phyloP scores from a whole-genome alignment of 2,113 vertebrate species.

The Bubo bubo region DNA sequence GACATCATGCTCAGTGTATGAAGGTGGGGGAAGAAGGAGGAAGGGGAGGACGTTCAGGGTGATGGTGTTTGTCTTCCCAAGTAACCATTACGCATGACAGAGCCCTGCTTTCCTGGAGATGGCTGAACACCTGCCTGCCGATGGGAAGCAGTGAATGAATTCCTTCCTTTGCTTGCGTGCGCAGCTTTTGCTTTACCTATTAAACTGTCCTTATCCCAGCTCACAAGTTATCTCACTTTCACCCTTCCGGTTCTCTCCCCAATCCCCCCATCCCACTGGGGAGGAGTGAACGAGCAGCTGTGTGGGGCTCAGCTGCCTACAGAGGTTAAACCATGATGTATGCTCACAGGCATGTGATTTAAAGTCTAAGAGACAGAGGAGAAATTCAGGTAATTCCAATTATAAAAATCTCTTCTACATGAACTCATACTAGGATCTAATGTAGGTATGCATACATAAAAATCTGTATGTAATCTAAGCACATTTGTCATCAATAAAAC shows the following conservation, averaged over 20 bases:
- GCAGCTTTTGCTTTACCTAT: neutral
- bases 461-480: neutral
- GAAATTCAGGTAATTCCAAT: neutral
- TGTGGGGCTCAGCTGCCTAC: neutral
- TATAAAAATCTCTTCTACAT: neutral
- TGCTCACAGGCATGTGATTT: neutral
- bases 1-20: fast-evolving
- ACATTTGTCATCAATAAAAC: neutral
- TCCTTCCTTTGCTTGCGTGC: neutral
- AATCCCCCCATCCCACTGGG: too few relatives aligned
- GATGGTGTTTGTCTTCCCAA: neutral
- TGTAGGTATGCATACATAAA: neutral
- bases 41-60: too few relatives aligned
- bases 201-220: neutral
- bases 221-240: neutral
- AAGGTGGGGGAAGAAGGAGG: neutral
- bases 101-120: neutral
- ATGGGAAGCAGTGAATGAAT: neutral
- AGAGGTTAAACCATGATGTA: neutral
- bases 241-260: neutral
- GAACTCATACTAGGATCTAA: neutral
- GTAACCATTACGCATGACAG: fast-evolving
- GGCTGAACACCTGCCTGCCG: neutral
- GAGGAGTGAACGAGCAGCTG: fast-evolving
- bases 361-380: neutral